Evolutionary conservation across 2,888 invertebrate genomes (phyloP), one percentile per base, ranked within the genome.

Genomic region (Coleophora deauratella): DNA sequence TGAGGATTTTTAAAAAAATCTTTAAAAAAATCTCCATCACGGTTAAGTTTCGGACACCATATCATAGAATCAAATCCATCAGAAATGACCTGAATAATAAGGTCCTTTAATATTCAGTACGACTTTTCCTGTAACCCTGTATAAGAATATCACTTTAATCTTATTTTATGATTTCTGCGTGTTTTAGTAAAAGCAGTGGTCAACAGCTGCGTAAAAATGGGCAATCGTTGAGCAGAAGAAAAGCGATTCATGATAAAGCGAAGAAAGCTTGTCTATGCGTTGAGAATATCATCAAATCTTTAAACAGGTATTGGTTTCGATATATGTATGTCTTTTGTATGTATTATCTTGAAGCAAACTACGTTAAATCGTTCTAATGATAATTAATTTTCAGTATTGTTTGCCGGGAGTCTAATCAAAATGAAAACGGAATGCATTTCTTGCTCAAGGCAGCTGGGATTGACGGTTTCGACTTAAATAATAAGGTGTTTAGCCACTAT

Each of bases 351-450:
- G n/a, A n/a, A n/a, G n/a, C n/a, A n/a, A n/a, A n/a, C n/a, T n/a
- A n/a, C n/a, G n/a, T n/a, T n/a, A n/a, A n/a, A n/a, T n/a, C n/a
- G n/a, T n/a, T n/a, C n/a, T n/a, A n/a, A n/a, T n/a, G n/a, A n/a
- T n/a, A n/a, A n/a, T n/a, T n/a, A n/a, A 42, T 42, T 54, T 49
- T 37, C 40, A 67, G 74, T 35, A 62, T 73, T 44, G 43, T 60
- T n/a, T 41, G 51, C 14, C 55, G 66, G 34, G 64, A 66, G 21
- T 41, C 46, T 0, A 45, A 41, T 7, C 42, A 52, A 9, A 42
- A 52, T 30, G 42, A 43, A n/a, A 39, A 54, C 37, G 54, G 47
- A 38, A 51, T 66, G 8, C 49, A 51, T 34, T 46, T 40, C 12
- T 39, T 59, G 31, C 54, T 64, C 15, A 53, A 51, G 28, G 52